Base-by-base conservation (phyloP, 2,797 vertebrate species). In the Smutsia gigantea region DNA sequence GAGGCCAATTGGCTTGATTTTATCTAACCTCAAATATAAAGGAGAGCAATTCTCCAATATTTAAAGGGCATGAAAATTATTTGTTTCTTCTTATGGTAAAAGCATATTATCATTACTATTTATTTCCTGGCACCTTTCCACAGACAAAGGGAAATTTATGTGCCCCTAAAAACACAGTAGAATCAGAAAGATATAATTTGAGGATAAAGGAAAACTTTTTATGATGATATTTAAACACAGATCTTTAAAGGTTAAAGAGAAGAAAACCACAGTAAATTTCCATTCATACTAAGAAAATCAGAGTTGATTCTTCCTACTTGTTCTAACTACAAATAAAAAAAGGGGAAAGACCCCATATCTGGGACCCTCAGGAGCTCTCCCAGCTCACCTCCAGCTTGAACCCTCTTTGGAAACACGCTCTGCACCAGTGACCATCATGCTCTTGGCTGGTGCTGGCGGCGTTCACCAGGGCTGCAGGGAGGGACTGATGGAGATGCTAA, bases 11-110 rank as follows among this genome's bases (percentile, higher is more conserved):
- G 59, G 86, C 51, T 91, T 61, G 86, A 74, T 97, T 92, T 90
- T 96, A 96, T 96, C 94, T 92, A 96, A 81, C 64, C 77, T 97
- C 85, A 78, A 72, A 74, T 90, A 95, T 57, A 95, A 91, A 93
- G 78, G 39, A 97, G 46, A 97, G 17, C 61, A 81, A 68, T 94
- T 91, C 64, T 82, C 79, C 42, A 75, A 72, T 94, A 96, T 89
- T 93, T 96, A 93, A 96, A 96, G 86, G 59, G 17, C 69, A 93
- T 55, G 59, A 96, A 96, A 95, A 84, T 81, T 82, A 69, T 94
- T 75, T 93, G 39, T 57, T 92, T 71, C 53, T 88, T 84, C 84
- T 87, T 75, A 79, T 49, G 63, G 46, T 79, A 93, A 89, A 95
- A 85, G 77, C 34, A 71, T 75, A 90, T 59, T 84, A 74, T 92